Conservation (phyloP, 2,113 vertebrate species). For the Lanius collurio region DNA sequence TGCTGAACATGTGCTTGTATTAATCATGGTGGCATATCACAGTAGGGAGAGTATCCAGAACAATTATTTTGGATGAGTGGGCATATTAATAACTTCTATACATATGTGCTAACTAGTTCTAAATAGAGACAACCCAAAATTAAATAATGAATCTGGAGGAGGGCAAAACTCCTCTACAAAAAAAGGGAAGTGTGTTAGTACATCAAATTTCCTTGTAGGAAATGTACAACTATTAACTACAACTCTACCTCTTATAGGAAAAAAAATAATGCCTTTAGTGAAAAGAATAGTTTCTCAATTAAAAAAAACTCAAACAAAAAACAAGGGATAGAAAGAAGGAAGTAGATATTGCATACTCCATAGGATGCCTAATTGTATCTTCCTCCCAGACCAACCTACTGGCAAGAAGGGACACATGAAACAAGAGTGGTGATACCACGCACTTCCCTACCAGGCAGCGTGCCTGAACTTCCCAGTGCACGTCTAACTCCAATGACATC, state of each 20-base stretch:
- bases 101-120: neutral
- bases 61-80: neutral
- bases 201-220: neutral
- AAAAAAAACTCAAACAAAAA: neutral
- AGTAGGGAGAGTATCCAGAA: neutral
- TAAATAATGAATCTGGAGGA: neutral
- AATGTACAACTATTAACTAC: neutral
- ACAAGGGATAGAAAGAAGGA: neutral
- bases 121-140: neutral
- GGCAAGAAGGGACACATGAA: neutral
- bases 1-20: neutral
- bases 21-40: neutral
- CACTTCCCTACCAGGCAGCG: neutral
- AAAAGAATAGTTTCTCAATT: neutral
- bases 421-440: neutral
- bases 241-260: neutral
- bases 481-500: neutral
- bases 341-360: neutral
- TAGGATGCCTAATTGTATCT: neutral
- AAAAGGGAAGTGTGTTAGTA: neutral
- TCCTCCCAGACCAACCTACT: neutral
- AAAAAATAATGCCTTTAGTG: neutral
- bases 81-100: neutral
- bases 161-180: neutral
- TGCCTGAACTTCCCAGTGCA: neutral